Percentiles rank a stretch among this genome's conserved stretches.
phyloP scores from a whole-genome alignment of 2,113 vertebrate species.

The Polypterus bichir region DNA sequence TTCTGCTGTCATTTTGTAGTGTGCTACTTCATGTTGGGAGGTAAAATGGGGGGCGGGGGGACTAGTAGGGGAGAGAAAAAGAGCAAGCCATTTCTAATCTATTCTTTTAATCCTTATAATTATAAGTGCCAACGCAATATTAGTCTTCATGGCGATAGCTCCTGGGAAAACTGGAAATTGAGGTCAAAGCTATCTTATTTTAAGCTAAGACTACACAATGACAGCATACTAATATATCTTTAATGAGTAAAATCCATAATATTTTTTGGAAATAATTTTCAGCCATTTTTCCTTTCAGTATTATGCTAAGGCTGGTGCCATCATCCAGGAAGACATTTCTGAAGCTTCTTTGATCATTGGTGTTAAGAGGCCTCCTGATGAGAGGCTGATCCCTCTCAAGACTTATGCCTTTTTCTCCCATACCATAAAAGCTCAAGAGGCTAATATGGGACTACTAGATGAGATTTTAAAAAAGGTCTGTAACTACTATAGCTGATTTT shows the following conservation, averaged over 20 bases:
- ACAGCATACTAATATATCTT: background rate
- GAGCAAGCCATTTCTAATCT: too few relatives aligned
- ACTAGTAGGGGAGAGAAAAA: too few relatives aligned
- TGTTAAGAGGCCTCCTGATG: slow-evolving; percentile 84
- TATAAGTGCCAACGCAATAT: too few relatives aligned
- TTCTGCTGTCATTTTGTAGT: too few relatives aligned
- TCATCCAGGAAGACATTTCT: slow-evolving; percentile 87
- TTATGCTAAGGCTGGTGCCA: slow-evolving; percentile 76
- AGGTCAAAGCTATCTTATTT: too few relatives aligned
- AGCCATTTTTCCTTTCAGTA: slow-evolving; percentile 49
- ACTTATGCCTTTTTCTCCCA: slow-evolving; percentile 97
- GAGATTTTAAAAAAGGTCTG: slow-evolving; percentile 79
- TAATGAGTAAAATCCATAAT: background rate
- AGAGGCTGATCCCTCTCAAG: slow-evolving; percentile 75
- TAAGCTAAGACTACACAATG: background rate
- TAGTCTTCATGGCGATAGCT: too few relatives aligned
- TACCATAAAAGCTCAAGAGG: slow-evolving; percentile 94
- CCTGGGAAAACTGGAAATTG: too few relatives aligned
- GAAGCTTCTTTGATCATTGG: slow-evolving; percentile 85
- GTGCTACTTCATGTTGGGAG: too few relatives aligned
- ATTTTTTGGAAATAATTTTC: background rate
- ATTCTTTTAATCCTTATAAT: too few relatives aligned
- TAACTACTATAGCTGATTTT: too few relatives aligned
- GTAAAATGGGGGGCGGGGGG: too few relatives aligned
- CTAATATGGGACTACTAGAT: slow-evolving; percentile 88